Base-by-base conservation (phyloP, 2,888 invertebrate genomes). In the Plagodis pulveraria region DNA sequence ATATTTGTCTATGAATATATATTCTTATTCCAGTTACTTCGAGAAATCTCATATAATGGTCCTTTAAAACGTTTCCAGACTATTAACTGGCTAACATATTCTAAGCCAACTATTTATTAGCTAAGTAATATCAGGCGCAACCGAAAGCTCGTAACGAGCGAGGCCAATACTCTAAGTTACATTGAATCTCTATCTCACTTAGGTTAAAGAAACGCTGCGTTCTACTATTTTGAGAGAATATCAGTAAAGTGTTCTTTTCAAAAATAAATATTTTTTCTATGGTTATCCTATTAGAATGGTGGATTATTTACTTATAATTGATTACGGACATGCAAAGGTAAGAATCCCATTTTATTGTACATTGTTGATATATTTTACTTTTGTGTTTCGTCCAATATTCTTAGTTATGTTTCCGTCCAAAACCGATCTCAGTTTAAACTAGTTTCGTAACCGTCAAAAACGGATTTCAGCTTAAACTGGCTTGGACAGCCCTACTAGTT, bases 71-170 rank as follows among this genome's bases (percentile, higher is more conserved):
- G 46, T 58, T 58, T 58, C 36, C n/a, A 50, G 40, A 38, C 58
- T 47, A 36, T 59, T 55, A 55, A 59, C 33, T 55, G 55, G 47
- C 46, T 47, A 47, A 51, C 46, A 47, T 51, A 55, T 59, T 47
- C 50, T 55, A 55, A 59, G 50, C 46, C 7, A 50, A 50, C 50
- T 54, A 58, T 58, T 54, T 54, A 58, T 41, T 53, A 46, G 50
- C 12, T 42, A 33, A 44, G 43, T 58, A 45, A 58, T 54, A 54
- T 58, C 41, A 46, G 41, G 44, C 50, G 35, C 44, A 43, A 54
- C 54, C 47, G 33, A 67, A 72, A 66, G 58, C 63, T 58, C 65
- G 69, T 65, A 68, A 68, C 63, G 67, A 56, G 66, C 63, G 63
- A 66, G 64, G 66, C 65, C 58, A 71, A 66, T 69, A 70, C 66